Percentiles rank a stretch among this genome's conserved stretches.
phyloP scores from a whole-genome alignment of 2,888 invertebrate genomes.

The Saturnia pavonia region DNA sequence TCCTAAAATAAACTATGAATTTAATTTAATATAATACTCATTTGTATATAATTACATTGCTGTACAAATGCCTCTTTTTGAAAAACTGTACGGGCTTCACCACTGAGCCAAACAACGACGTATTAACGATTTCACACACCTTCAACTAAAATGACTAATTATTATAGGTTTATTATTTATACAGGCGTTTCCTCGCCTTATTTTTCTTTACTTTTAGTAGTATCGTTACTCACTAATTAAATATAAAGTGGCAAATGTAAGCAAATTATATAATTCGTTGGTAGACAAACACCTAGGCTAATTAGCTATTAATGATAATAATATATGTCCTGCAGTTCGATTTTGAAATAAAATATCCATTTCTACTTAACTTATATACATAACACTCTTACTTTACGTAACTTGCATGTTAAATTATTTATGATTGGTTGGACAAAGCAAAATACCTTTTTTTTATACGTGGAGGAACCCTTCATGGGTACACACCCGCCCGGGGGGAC shows the following conservation, averaged over 20 bases:
- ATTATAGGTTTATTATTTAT: not conserved
- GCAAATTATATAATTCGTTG: not conserved
- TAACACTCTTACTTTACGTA: not conserved
- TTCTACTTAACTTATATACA: not conserved
- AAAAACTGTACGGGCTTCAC: not conserved
- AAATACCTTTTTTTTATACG: too few species aligned
- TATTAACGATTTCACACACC: not conserved
- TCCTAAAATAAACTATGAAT: constrained; percentile 70
- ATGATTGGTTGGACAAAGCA: too few species aligned
- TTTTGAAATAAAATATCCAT: not conserved
- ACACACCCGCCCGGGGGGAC: too few species aligned
- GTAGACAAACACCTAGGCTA: too few species aligned
- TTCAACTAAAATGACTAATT: not conserved
- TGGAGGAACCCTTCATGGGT: too few species aligned
- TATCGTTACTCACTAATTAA: not conserved
- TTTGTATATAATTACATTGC: not conserved
- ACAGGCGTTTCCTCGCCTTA: not conserved
- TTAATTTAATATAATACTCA: not conserved
- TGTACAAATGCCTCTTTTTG: not conserved
- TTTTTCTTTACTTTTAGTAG: not conserved
- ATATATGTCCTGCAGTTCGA: not conserved
- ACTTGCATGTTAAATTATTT: too few species aligned
- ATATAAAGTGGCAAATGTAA: not conserved
- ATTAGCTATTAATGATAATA: not conserved
- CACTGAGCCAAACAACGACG: not conserved